Base-by-base conservation (phyloP, 2,797 vertebrate species). In the Prunella strophiata region DNA sequence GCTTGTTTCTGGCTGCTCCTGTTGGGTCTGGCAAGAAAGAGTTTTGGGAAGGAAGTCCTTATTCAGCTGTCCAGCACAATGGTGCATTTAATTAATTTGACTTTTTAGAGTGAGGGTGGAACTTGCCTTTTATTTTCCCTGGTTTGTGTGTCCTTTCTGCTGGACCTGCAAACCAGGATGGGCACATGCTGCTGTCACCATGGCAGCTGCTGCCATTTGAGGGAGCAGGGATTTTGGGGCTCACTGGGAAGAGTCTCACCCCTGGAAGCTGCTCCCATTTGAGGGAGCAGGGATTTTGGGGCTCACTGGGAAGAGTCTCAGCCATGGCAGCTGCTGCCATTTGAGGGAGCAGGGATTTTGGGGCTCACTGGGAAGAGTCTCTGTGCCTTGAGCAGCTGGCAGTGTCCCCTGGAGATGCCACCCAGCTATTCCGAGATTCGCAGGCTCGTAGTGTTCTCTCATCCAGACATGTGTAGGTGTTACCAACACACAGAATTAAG, bases 371-470 rank as follows among this genome's bases (percentile, higher is more conserved):
- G 11, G 8, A 3, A 38, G 77, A 58, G 6, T 27, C 72, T 40
- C 81, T 21, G 3, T 42, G 84, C 7, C 70, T 74, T 26, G 87
- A 65, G 36, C 7, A 16, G 32, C 55, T 93, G 72, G 65, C 81
- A 55, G 89, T 72, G 51, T 92, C 74, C 82, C 91, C 93, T 96
- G 91, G 95, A 96, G 94, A 93, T 95, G 91, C 29, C 82, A 91
- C 58, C 5, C 70, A 88, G 91, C 82, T 95, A 84, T 96, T 93
- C 87, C 5, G 19, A 83, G 91, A 26, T 45, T 73, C 47, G 7
- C 90, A 91, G 91, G 95, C 95, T 96, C 85, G 1, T 88, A 10
- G 88, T 84, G 95, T 96, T 96, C 95, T 94, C 89, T 95, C 80
- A 62, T 86, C 88, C 85, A 96, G 96, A 94, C 93, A 2, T 54